Conservation (phyloP, 2,888 invertebrate genomes). For the Orthosia gracilis region DNA sequence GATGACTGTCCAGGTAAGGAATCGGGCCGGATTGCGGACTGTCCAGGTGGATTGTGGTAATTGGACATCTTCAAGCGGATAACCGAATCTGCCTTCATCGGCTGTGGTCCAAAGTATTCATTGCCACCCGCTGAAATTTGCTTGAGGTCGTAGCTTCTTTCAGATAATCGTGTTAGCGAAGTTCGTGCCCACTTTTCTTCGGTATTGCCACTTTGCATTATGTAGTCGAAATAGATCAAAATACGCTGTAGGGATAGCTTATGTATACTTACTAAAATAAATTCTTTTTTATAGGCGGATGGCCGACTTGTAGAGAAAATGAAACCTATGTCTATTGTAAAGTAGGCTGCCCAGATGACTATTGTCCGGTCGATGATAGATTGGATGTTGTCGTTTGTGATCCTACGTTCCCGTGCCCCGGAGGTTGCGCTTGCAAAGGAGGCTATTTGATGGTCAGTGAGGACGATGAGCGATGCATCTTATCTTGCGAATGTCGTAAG, state of each 20-base stretch:
- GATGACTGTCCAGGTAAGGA: constrained; percentile 41
- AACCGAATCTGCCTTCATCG: too few relatives aligned
- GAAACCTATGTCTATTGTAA: constrained; percentile 73
- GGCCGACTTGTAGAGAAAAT: constrained; percentile 60
- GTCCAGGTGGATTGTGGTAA: constrained; percentile 21
- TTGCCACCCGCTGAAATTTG: too few relatives aligned
- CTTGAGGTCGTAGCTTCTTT: too few relatives aligned
- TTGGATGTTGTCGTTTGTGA: constrained; percentile 68
- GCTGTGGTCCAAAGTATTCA: too few relatives aligned
- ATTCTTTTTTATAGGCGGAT: constrained; percentile 31
- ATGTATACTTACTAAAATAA: not conserved
- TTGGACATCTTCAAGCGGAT: too few relatives aligned
- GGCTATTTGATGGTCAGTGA: constrained; percentile 64
- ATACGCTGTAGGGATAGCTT: too few relatives aligned
- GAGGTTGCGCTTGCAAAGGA: constrained; percentile 75
- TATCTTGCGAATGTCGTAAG: constrained; percentile 70
- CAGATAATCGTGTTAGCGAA: too few relatives aligned
- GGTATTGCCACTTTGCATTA: too few relatives aligned
- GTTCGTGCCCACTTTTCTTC: too few relatives aligned
- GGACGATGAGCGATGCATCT: constrained; percentile 33
- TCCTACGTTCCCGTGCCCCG: constrained; percentile 69
- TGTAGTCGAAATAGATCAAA: too few relatives aligned
- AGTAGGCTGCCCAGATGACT: constrained; percentile 69
- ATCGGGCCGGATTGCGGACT: constrained; percentile 30
- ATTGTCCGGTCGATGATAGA: constrained; percentile 74